Conservation (phyloP, 2,797 vertebrate species). For the Carapus acus region DNA sequence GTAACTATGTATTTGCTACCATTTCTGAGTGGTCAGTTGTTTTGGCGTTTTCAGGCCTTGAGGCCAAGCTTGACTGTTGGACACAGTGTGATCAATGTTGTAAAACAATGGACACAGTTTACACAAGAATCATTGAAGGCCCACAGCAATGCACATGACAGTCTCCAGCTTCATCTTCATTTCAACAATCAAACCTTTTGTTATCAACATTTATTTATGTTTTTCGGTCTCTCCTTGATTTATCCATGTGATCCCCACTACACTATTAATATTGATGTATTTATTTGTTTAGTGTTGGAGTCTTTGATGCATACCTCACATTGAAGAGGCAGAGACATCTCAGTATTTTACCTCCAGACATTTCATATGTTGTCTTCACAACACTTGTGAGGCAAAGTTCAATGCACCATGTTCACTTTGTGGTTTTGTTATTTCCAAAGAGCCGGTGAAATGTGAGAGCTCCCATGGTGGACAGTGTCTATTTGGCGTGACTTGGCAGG, state of each 20-base stretch:
- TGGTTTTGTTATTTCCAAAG: constrained; percentile 51
- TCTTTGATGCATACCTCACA: background rate
- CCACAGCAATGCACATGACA: constrained; percentile 21
- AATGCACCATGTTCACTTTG: constrained; percentile 21
- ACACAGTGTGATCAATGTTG: constrained; percentile 45
- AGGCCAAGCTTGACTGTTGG: constrained; percentile 44
- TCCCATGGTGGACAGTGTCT: constrained; percentile 58
- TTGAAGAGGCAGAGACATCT: too few species aligned
- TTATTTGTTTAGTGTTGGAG: background rate
- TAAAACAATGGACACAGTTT: constrained; percentile 55
- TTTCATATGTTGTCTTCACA: constrained; percentile 12
- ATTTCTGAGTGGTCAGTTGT: constrained; percentile 47
- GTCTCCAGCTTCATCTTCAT: constrained; percentile 3
- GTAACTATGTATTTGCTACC: constrained; percentile 40
- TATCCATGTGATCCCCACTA: background rate
- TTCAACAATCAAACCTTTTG: constrained; percentile 13
- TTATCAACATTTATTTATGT: constrained; percentile 8
- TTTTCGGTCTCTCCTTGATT: background rate
- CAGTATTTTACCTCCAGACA: background rate
- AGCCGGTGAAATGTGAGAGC: constrained; percentile 62
- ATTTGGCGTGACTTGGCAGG: constrained; percentile 68
- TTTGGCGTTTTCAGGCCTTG: constrained; percentile 49
- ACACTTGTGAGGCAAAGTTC: constrained; percentile 19
- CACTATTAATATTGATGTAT: too few species aligned
- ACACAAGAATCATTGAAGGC: constrained; percentile 34